Evolutionary conservation across 2,888 invertebrate genomes (phyloP).

Genomic region (Acrobasis suavella): DNA sequence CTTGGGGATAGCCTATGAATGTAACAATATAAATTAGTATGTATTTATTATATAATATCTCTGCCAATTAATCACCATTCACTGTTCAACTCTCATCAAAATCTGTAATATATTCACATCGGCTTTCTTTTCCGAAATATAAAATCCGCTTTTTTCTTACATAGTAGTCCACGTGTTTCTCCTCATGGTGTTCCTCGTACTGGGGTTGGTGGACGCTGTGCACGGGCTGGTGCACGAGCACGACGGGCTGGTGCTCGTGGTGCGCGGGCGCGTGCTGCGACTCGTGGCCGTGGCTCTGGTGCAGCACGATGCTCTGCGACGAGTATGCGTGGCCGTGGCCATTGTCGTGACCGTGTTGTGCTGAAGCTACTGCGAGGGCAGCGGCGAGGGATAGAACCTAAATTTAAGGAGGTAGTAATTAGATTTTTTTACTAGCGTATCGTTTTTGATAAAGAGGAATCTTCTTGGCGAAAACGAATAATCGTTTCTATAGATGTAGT

Average conservation of each 20-base stretch:
- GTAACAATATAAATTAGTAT: neutral
- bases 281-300: conserved; percentile 25
- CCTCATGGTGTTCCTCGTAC: conserved; percentile 35
- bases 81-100: too few relatives aligned
- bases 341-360: conserved; percentile 31
- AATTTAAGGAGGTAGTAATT: conserved; percentile 7
- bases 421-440: too few relatives aligned
- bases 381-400: conserved; percentile 39
- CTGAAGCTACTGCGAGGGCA: conserved; percentile 31
- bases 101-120: too few relatives aligned
- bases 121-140: neutral
- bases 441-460: too few relatives aligned
- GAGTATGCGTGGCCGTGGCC: conserved; percentile 43
- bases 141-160: conserved; percentile 32
- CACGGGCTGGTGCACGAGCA: conserved; percentile 25
- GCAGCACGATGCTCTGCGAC: conserved; percentile 32
- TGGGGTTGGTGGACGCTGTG: conserved; percentile 31
- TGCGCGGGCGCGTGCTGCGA: conserved; percentile 27
- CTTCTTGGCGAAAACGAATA: too few relatives aligned
- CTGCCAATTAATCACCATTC: too few relatives aligned
- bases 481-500: too few relatives aligned
- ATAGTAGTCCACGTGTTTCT: conserved; percentile 43
- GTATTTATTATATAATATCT: too few relatives aligned
- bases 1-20: conserved; percentile 42
- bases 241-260: conserved; percentile 39